A percentile compares a stretch with the other conserved stretches of the same genome.
These are phyloP conservation scores for Myodes glareolus DNA, from an alignment of 2,113 vertebrate species.

Conservation along the genomic window DNA sequence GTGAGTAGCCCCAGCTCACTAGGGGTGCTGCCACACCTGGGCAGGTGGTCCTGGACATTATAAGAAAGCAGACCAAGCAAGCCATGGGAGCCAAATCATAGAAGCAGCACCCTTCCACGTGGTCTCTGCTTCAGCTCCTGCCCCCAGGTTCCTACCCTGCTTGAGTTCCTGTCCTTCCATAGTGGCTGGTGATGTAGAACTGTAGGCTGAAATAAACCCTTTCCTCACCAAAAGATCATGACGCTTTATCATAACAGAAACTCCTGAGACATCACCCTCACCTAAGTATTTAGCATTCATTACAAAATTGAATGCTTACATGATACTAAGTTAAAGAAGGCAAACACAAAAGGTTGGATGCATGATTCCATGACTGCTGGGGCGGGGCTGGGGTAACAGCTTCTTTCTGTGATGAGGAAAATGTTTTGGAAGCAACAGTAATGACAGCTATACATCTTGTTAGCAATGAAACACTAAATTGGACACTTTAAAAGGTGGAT, in stretches of 20 bases:
- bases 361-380: neutral
- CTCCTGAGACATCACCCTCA: neutral
- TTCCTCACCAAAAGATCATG: neutral
- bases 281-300: neutral
- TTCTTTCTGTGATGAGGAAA: neutral
- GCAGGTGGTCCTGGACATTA: too few species aligned
- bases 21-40: too few species aligned
- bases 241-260: neutral
- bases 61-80: too few species aligned
- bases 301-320: conserved; percentile 12
- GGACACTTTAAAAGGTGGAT: neutral
- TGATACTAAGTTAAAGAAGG: conserved; percentile 4
- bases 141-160: too few species aligned
- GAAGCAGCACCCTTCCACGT: too few species aligned
- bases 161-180: neutral
- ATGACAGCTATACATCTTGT: neutral
- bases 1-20: neutral
- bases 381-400: neutral
- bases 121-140: too few species aligned
- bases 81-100: too few species aligned
- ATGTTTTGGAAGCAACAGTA: neutral
- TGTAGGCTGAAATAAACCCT: neutral
- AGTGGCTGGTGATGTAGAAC: neutral
- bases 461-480: neutral
- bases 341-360: neutral